A percentile compares a stretch with the other conserved stretches of the same genome.
phyloP scores from a whole-genome alignment of 2,113 vertebrate species.

The Sapayoa aenigma region DNA sequence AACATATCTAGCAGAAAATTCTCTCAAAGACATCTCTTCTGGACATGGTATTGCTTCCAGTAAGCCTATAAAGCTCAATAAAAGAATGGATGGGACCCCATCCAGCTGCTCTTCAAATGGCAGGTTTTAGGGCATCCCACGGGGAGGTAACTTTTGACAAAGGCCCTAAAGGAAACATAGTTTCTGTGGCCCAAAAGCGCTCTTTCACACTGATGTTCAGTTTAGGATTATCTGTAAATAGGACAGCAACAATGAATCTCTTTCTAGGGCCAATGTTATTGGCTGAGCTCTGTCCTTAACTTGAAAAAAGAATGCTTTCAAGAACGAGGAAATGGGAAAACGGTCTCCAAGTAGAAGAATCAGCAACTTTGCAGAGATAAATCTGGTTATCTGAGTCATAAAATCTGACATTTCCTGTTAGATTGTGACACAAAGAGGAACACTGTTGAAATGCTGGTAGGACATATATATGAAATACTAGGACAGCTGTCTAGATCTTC shows the following conservation, averaged over 20 bases:
- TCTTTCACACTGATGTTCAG: background rate
- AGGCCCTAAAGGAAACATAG: background rate
- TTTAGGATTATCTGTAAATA: background rate
- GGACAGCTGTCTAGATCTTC: constrained; percentile 41
- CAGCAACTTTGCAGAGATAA: background rate
- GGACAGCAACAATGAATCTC: background rate
- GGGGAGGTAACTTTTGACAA: background rate
- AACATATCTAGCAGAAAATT: background rate
- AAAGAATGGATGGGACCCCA: background rate
- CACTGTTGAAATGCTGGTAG: background rate
- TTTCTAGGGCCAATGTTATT: background rate
- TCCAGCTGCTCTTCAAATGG: background rate
- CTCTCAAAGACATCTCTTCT: background rate
- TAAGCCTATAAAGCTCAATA: background rate
- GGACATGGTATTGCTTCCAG: background rate
- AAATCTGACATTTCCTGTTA: background rate
- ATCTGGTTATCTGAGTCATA: background rate
- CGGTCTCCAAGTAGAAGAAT: background rate
- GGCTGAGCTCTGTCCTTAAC: background rate
- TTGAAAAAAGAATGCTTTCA: background rate
- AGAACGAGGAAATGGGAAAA: background rate
- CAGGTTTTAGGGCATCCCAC: background rate
- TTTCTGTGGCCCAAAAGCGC: background rate
- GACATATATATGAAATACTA: too few relatives aligned
- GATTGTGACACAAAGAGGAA: background rate